These are phyloP conservation scores for Bombyx mori DNA, from an alignment of 1,140 invertebrate genomes.

Conservation along the genomic window DNA sequence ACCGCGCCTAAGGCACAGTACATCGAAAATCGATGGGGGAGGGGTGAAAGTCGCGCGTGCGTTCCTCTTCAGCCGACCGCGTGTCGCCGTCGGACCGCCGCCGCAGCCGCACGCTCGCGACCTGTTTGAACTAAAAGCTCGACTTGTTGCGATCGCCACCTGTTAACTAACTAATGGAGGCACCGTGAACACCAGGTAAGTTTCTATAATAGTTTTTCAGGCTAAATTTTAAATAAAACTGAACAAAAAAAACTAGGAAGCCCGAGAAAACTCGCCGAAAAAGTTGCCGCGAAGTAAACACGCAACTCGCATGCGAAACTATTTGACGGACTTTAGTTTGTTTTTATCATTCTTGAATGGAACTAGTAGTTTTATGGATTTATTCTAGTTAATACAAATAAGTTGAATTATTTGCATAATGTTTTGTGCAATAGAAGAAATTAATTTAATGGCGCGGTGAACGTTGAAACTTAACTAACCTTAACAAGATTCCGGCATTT, in stretches of 20 bases:
- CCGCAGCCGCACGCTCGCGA: conserved; percentile 47
- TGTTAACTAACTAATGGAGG: conserved; percentile 63
- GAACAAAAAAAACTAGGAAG: too few species aligned
- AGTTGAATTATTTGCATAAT: too few species aligned
- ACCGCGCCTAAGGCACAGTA: conserved; percentile 47
- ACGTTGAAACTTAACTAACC: neutral
- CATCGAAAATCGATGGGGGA: conserved; percentile 57
- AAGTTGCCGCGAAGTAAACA: too few species aligned
- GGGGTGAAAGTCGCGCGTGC: conserved; percentile 41
- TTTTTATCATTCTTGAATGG: too few species aligned
- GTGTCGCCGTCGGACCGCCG: conserved; percentile 46
- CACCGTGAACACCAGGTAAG: conserved; percentile 56
- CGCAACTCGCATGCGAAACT: too few species aligned
- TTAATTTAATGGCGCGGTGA: neutral
- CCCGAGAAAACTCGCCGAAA: too few species aligned
- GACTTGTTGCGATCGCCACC: conserved; percentile 63
- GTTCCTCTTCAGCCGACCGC: conserved; percentile 29
- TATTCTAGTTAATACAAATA: too few species aligned
- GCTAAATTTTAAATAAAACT: too few species aligned
- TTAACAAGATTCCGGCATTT: conserved; percentile 4
- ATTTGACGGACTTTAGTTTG: too few species aligned
- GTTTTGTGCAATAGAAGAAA: too few species aligned
- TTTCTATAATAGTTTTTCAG: conserved; percentile 6
- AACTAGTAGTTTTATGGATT: too few species aligned
- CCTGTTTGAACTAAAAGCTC: conserved; percentile 36